Conservation (phyloP, 2,888 invertebrate genomes). For the Noctua comes region DNA sequence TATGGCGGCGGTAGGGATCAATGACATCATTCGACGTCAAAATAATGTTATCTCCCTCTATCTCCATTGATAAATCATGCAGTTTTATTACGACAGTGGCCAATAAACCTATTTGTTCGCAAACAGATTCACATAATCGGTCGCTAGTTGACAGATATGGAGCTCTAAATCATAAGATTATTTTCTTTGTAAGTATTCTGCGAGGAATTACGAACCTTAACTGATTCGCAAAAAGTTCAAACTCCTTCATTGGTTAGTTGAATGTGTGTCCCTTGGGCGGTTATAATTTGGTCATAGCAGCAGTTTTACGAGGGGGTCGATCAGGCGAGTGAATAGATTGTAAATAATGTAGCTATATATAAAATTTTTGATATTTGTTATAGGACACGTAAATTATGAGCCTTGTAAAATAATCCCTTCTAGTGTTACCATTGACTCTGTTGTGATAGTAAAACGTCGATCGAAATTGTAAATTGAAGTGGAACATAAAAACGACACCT, state of each 20-base stretch:
- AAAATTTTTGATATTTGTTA: constrained; percentile 67
- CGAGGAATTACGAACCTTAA: constrained; percentile 66
- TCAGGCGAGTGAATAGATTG: constrained; percentile 74
- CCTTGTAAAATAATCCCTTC: constrained; percentile 41
- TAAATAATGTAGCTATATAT: constrained; percentile 71
- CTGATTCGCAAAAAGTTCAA: constrained; percentile 55
- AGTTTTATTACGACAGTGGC: constrained; percentile 84
- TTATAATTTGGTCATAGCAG: constrained; percentile 74
- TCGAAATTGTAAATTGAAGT: constrained; percentile 43
- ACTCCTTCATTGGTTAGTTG: constrained; percentile 33
- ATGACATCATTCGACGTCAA: constrained; percentile 73
- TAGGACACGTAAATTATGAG: constrained; percentile 51
- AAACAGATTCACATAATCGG: constrained; percentile 86
- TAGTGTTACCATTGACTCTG: constrained; percentile 41
- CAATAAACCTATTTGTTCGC: constrained; percentile 89
- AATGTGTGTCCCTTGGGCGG: constrained; percentile 71
- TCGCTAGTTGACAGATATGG: constrained; percentile 84
- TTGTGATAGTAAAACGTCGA: constrained; percentile 31
- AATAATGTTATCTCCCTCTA: constrained; percentile 71
- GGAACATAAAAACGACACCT: constrained; percentile 4
- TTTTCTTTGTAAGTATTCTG: constrained; percentile 78
- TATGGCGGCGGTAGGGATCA: constrained; percentile 66
- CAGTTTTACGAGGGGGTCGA: constrained; percentile 80
- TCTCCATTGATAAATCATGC: constrained; percentile 80
- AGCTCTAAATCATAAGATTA: constrained; percentile 84